Evolutionary conservation across 2,797 vertebrate genomes (phyloP), one percentile per base, ranked within the genome.

Genomic region (Microchirus variegatus): DNA sequence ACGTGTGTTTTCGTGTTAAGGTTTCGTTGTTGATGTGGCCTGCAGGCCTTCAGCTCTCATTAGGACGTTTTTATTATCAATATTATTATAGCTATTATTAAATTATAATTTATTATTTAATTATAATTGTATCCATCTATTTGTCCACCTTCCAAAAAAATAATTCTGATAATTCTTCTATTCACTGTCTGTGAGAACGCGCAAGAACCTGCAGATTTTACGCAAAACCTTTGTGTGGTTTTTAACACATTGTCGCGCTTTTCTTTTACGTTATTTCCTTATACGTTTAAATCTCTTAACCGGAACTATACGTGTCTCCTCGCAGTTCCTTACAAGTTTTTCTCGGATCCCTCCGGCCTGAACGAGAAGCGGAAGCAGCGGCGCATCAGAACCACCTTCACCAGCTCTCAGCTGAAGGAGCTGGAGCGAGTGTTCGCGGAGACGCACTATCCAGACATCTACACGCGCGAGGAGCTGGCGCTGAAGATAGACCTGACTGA

Each of bases 401-500:
- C 97, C 52, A 98, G 96, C 74, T 96, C 96, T 0, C 97, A 99
- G 90, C 93, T 99, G 49, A 98, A 98, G 85, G 97, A 99, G 85
- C 89, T 99, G 70, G 97, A 99, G 91, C 89, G 97, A 14, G 96
- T 99, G 37, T 99, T 99, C 15, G 96, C 97, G 0, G 97, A 99
- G 89, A 98, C 97, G 0, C 97, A 99, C 81, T 99, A 99, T 56
- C 97, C 97, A 0, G 97, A 99, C 86, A 99, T 99, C 80, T 99
- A 99, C 91, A 98, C 97, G 5, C 90, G 97, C 0, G 97, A 99
- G 84, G 97, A 99, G 81, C 92, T 98, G 77, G 97, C 97, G 0
- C 95, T 98, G 61, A 98, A 98, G 84, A 99, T 99, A 31, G 97
- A 98, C 85, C 95, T 99, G 77, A 99, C 97, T 0, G 97, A 99